A percentile compares a stretch with the other conserved stretches of the same genome.
phyloP scores from a whole-genome alignment of 1,140 invertebrate species.

The Caenorhabditis latens region DNA sequence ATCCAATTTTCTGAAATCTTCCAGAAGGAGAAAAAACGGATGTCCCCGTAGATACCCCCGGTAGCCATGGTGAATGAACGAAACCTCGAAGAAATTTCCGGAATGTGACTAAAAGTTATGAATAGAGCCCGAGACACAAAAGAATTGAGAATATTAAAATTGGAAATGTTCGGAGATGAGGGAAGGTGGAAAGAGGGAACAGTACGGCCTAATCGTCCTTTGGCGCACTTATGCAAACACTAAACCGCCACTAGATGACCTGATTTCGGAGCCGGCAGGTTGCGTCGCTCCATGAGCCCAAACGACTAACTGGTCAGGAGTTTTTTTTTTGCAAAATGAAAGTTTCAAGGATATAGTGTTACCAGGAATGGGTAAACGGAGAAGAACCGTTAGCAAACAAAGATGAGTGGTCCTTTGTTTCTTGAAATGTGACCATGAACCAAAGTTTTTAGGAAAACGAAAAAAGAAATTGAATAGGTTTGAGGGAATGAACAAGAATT shows the following conservation, averaged over 20 bases:
- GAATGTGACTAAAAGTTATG: not conserved
- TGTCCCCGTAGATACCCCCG: no score
- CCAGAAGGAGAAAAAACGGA: no score
- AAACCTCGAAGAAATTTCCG: not conserved
- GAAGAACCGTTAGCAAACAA: constrained; percentile 43
- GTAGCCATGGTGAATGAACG: not conserved
- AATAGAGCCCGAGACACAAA: not conserved
- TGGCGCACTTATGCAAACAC: constrained; percentile 54
- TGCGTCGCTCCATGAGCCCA: not conserved
- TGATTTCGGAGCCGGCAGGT: constrained; percentile 43
- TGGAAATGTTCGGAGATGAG: constrained; percentile 6
- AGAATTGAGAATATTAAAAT: constrained; percentile 24
- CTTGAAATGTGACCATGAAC: constrained; percentile 20
- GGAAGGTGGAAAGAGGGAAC: constrained; percentile 41
- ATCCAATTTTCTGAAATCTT: not conserved
- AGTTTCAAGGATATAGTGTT: constrained; percentile 33
- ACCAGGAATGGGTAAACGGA: constrained; percentile 31
- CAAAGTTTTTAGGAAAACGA: not conserved
- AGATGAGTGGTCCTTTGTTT: constrained; percentile 35
- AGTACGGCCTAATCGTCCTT: constrained; percentile 48
- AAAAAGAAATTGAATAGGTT: not conserved
- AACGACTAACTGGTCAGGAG: not conserved
- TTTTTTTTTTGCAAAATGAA: constrained; percentile 8
- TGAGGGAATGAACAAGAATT: not conserved
- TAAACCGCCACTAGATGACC: constrained; percentile 46